Base-by-base conservation (phyloP, 2,888 invertebrate genomes). In the Kuschelorhynchus macadamiae region DNA sequence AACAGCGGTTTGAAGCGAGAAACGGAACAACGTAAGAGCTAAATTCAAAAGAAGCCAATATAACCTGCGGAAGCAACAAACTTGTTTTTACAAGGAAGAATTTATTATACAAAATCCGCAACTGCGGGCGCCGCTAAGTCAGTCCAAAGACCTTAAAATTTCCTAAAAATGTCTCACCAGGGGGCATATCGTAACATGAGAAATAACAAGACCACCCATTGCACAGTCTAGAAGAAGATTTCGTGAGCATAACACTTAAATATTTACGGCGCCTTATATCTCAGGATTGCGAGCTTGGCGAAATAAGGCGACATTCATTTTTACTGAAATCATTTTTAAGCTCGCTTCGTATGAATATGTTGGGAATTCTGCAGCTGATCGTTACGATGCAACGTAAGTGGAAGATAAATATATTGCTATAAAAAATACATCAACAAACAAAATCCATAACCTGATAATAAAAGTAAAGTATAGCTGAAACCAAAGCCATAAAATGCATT, bases 181-280 rank as follows among this genome's bases (percentile, higher is more conserved):
- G 64, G 63, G 64, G 49, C 47, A 39, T 1, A 20, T 64, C 56
- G 56, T 64, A 64, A 56, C 44, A 64, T 25, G 32, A 47, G 49
- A 57, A 56, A 57, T 64, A 63, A 64, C 52, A 65, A 59, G 50
- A 57, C 59, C 57, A 20, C 46, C 52, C 42, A 42, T 41, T 14
- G 53, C 33, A 52, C 18, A 44, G 63, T 57, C 36, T 60, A 36
- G 39, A 21, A 25, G 60, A 44, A 32, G 63, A 63, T 63, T 47
- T 53, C 47, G 30, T 16, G 52, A 39, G 60, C 60, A 70, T 71
- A 70, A 70, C 73, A 66, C 73, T 73, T 60, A 71, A 71, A 73
- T 71, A 73, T 73, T 71, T 70, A 73, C 68, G 63, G 62, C 63
- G 55, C 59, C 61, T 60, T 65, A 60, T 71, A 73, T 73, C 70